These are phyloP conservation scores for Oryzias woworae DNA, from an alignment of 2,113 vertebrate genomes.

Conservation along the genomic window DNA sequence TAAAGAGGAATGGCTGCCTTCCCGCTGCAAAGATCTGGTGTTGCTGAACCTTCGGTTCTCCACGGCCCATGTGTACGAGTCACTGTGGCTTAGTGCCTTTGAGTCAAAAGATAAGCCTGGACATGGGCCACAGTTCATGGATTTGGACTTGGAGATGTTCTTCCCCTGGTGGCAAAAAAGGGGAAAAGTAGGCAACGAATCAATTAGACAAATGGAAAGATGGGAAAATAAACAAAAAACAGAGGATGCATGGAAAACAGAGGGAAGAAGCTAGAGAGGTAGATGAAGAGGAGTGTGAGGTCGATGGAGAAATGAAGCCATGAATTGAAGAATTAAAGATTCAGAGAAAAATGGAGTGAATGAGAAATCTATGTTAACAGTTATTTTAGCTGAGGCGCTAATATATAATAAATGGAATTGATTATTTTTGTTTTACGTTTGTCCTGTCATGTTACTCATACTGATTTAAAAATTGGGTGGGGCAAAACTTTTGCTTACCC, in stretches of 20 bases:
- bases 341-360: constrained; percentile 39
- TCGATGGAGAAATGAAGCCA: constrained; percentile 35
- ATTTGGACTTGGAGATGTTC: constrained; percentile 62
- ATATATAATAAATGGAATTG: no score
- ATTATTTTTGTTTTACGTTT: no score
- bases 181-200: not conserved
- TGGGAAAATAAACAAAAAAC: not conserved
- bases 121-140: constrained; percentile 64
- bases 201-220: constrained; percentile 1
- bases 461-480: no score
- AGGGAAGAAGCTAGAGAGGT: constrained; percentile 16
- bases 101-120: constrained; percentile 15
- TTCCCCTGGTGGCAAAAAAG: constrained; percentile 40
- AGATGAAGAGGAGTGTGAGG: constrained; percentile 22
- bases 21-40: constrained; percentile 60
- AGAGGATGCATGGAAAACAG: constrained; percentile 11
- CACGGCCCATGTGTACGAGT: constrained; percentile 84
- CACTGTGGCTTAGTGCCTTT: constrained; percentile 74
- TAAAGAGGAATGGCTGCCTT: constrained; percentile 52
- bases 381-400: no score
- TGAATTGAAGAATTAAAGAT: constrained; percentile 39
- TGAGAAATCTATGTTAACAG: constrained; percentile 11
- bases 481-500: no score
- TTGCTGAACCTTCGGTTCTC: constrained; percentile 77
- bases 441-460: no score